These are phyloP conservation scores for Drosophila kanekoi DNA, from an alignment of 2,888 invertebrate genomes.

Conservation along the genomic window DNA sequence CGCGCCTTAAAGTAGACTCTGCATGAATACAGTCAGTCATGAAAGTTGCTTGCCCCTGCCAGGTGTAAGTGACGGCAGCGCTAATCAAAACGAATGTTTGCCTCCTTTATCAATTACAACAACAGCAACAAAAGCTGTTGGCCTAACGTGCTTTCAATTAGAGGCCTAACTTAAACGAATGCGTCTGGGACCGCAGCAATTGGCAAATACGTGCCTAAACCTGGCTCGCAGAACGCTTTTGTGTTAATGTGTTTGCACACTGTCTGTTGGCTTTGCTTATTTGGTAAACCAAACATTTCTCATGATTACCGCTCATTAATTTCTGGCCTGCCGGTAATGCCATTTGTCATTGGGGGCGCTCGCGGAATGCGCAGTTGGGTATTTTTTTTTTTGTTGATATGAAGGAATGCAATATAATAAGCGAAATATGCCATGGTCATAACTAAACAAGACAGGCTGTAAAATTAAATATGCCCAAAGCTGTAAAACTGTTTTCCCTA, in stretches of 20 bases:
- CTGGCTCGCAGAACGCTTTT: constrained; percentile 1
- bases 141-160: constrained; percentile 65
- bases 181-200: constrained; percentile 29
- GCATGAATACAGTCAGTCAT: background rate
- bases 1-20: background rate
- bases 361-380: background rate
- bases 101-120: constrained; percentile 69
- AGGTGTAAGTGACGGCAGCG: constrained; percentile 1
- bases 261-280: constrained; percentile 16
- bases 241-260: constrained; percentile 1
- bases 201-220: constrained; percentile 43
- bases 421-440: background rate
- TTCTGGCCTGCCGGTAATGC: constrained; percentile 49
- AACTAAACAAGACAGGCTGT: background rate
- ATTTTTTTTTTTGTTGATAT: background rate
- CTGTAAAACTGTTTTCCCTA: no score
- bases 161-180: constrained; percentile 52
- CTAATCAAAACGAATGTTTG: constrained; percentile 65
- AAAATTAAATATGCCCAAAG: background rate
- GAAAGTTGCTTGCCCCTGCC: background rate
- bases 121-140: constrained; percentile 18
- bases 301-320: constrained; percentile 73
- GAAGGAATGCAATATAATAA: background rate
- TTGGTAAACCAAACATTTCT: constrained; percentile 50
- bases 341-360: constrained; percentile 32